These are phyloP conservation scores for Zaprionus capensis DNA, from an alignment of 1,140 invertebrate genomes.

Conservation along the genomic window DNA sequence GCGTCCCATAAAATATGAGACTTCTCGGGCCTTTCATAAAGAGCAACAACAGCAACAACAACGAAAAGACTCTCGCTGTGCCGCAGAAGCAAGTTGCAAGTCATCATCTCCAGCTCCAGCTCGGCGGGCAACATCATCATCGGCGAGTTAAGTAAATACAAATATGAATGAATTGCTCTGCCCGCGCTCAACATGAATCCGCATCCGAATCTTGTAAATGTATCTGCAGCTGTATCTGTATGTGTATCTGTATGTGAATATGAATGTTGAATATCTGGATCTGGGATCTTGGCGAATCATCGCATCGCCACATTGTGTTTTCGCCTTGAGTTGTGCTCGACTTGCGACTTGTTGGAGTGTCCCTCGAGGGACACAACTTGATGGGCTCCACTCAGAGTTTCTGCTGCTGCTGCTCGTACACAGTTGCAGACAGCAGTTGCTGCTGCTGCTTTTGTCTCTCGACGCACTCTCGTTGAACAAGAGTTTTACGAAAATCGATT, in stretches of 20 bases:
- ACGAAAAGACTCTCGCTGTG: slow-evolving; percentile 54
- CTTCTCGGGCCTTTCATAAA: slow-evolving; percentile 56
- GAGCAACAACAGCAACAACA: slow-evolving; percentile 18
- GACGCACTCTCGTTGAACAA: slow-evolving; percentile 20
- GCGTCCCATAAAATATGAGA: slow-evolving; percentile 72
- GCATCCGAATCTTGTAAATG: slow-evolving; percentile 49
- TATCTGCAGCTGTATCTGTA: slow-evolving; percentile 14
- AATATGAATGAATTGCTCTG: slow-evolving; percentile 79
- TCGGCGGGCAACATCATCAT: slow-evolving; percentile 57
- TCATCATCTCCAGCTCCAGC: slow-evolving; percentile 63
- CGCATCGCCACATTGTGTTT: slow-evolving; percentile 55
- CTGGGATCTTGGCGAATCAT: slow-evolving; percentile 74
- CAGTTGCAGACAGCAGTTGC: slow-evolving; percentile 34
- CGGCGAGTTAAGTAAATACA: slow-evolving; percentile 79
- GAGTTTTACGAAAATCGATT: slow-evolving; percentile 44
- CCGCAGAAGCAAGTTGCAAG: slow-evolving; percentile 59
- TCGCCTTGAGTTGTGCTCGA: slow-evolving; percentile 25
- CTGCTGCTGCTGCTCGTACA: slow-evolving; percentile 27
- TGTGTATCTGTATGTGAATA: slow-evolving; percentile 54
- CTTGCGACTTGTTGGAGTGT: slow-evolving; percentile 44
- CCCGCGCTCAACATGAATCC: slow-evolving; percentile 28
- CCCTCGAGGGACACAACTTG: slow-evolving; percentile 9
- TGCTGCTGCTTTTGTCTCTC: slow-evolving; percentile 28
- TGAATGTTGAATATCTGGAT: slow-evolving; percentile 50
- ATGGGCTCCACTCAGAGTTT: neutral